Evolutionary conservation across 1,140 invertebrate genomes (phyloP), one percentile per base, ranked within the genome.

Genomic region (Venustaconcha ellipsiformis): DNA sequence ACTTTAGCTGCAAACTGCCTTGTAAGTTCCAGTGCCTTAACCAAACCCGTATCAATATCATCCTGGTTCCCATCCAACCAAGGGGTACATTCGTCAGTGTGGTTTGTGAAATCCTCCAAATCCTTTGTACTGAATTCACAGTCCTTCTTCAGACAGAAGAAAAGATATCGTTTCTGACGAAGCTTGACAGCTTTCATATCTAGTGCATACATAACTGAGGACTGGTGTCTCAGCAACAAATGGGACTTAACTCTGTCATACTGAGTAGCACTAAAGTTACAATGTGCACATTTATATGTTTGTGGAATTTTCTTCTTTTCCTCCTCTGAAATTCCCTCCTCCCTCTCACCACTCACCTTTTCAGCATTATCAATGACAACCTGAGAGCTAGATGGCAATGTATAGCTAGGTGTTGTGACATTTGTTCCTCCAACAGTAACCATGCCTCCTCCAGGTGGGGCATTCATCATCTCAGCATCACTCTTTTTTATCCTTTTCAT

Each of bases 281-380:
- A 87, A 69, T 86, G 84, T 70, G 78, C 84, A 74, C 86, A 87
- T 71, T 83, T 82, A 73, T 80, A 83, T n/a, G 81, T 77, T 6
- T 80, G 23, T 55, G 80, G 77, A 64, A 76, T 70, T 23, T 81
- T 81, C 63, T 80, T 80, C 30, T 78, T 74, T 26, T 80, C 71
- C 62, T 84, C 79, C 5, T 72, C 76, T 14, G 82, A 74, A 55
- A 82, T 79, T 64, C 78, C 74, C 72, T 48, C 68, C 55, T 76
- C 67, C 37, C 63, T 66, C 59, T 76, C 74, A 0, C 72, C 70
- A 57, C 55, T 48, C 14, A 57, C 70, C 11, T 63, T 63, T 63
- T 73, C 77, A 67, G 70, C 59, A 76, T 76, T 71, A 70, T 80
- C 75, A 57, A 66, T 72, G 62, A 74, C 74, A 68, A 67, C 72